Conservation (phyloP, 2,888 invertebrate genomes). For the Osedax fenrisi region DNA sequence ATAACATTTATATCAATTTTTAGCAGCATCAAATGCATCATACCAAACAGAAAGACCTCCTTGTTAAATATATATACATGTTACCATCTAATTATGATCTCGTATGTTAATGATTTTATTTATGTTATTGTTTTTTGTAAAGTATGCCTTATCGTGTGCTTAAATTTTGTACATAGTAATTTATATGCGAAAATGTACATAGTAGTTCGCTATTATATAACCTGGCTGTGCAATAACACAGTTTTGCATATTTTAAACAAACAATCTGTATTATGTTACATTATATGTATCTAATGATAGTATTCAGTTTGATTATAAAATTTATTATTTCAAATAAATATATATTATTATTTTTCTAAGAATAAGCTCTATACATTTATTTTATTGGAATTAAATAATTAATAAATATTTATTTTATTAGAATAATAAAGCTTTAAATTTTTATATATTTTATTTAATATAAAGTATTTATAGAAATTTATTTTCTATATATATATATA, state of each 20-base stretch:
- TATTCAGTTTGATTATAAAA: background rate
- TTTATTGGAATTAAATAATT: background rate
- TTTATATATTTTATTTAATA: no score
- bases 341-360: background rate
- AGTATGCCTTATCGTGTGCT: background rate
- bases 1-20: background rate
- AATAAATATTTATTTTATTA: background rate
- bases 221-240: background rate
- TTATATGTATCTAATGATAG: background rate
- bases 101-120: background rate
- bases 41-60: background rate
- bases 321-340: background rate
- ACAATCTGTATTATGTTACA: background rate
- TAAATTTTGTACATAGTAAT: background rate
- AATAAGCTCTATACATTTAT: background rate
- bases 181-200: background rate
- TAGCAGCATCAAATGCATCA: background rate
- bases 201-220: background rate
- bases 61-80: background rate
- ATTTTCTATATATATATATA: no score
- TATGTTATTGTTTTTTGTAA: background rate
- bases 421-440: no score
- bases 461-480: no score
- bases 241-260: background rate
- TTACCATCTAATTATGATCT: no score